A percentile compares a stretch with the other conserved stretches of the same genome.
phyloP scores from a whole-genome alignment of 2,797 vertebrate species.

The Eospalax fontanierii region DNA sequence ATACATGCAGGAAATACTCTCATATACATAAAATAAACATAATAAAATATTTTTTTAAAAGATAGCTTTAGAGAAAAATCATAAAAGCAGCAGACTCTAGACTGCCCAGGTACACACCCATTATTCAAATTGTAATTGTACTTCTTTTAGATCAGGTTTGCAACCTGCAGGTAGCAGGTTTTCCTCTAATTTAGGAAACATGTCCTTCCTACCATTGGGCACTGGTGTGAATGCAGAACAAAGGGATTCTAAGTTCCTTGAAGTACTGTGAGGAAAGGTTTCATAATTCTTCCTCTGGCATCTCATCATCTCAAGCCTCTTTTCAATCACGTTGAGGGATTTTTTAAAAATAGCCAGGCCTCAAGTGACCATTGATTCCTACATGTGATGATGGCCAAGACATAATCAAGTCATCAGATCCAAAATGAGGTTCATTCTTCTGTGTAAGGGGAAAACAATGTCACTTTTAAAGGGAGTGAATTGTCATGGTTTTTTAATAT shows the following conservation, averaged over 20 bases:
- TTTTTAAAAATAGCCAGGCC: slow-evolving; percentile 39
- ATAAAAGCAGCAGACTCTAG: neutral
- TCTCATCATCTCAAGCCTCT: slow-evolving; percentile 58
- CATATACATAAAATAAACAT: too few species aligned
- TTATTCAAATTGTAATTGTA: slow-evolving; percentile 4
- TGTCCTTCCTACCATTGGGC: neutral
- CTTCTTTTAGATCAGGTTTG: slow-evolving; percentile 58
- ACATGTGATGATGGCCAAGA: neutral
- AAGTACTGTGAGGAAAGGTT: neutral
- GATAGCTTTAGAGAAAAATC: neutral
- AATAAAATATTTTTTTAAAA: neutral
- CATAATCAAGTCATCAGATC: neutral
- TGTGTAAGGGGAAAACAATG: slow-evolving; percentile 10
- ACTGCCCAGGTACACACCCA: neutral
- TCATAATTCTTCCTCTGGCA: slow-evolving; percentile 38
- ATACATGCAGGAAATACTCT: too few species aligned
- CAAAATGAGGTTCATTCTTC: neutral
- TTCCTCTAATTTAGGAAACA: slow-evolving; percentile 59
- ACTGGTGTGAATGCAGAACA: slow-evolving; percentile 62
- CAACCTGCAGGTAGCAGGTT: slow-evolving; percentile 37
- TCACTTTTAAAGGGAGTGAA: neutral
- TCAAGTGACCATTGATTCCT: slow-evolving; percentile 58
- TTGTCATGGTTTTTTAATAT: neutral
- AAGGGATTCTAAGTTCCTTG: slow-evolving; percentile 49
- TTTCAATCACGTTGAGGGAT: slow-evolving; percentile 56